Percentiles rank a stretch among this genome's conserved stretches.
Evolutionary conservation across 2,113 vertebrate genomes (phyloP).

Genomic region (Ploceus nigricollis): DNA sequence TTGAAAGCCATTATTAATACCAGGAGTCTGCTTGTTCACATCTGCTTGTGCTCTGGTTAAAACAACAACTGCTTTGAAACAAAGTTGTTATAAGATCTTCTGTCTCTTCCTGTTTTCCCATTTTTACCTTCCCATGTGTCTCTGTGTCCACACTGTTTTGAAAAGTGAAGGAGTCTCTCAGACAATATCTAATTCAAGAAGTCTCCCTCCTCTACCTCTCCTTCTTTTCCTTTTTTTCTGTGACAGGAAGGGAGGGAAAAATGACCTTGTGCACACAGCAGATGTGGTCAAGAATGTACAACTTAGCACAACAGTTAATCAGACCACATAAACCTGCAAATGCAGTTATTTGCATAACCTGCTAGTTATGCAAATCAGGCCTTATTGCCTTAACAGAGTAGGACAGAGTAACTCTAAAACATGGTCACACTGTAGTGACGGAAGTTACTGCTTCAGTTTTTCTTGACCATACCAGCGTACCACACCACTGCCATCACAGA

Average conservation of each 20-base stretch:
- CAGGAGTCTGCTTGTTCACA: neutral
- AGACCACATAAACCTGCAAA: neutral
- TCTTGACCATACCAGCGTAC: neutral
- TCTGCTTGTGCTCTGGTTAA: neutral
- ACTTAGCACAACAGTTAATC: neutral
- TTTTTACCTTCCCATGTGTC: neutral
- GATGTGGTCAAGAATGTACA: neutral
- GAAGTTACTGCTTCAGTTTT: neutral
- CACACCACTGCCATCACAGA: neutral
- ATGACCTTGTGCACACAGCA: neutral
- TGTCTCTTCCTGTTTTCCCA: neutral
- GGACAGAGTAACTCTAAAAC: neutral
- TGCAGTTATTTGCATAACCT: neutral
- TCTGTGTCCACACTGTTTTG: neutral
- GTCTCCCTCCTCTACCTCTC: neutral
- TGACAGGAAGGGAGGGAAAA: neutral
- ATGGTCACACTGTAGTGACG: neutral
- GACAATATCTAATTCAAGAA: neutral
- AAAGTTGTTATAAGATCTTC: neutral
- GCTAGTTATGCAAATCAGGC: neutral
- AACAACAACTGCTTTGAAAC: neutral
- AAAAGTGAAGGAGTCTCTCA: neutral
- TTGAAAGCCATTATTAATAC: neutral
- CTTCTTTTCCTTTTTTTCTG: neutral
- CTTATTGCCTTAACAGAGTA: neutral